Evolutionary conservation across 2,888 invertebrate species (phyloP), one percentile per base, ranked within the genome.

Genomic region (Villa cingulata): DNA sequence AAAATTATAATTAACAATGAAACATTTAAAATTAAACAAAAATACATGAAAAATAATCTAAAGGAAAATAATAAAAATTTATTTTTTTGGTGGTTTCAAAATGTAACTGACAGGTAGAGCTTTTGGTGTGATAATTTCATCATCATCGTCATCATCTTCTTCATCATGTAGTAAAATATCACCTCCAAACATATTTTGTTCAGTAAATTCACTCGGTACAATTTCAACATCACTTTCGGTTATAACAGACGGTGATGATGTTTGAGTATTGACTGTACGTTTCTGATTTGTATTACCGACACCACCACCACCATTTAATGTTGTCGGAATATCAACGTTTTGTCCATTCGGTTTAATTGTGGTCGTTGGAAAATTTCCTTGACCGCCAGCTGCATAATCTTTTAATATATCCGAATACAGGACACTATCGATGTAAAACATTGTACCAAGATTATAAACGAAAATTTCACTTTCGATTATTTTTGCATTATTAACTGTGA

Each of bases 401-500:
- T 61, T 61, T 27, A 68, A 55, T 48, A 68, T 59, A 45, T 69
- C 66, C 17, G 70, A 66, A 59, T 75, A 77, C 9, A 78, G 63
- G 48, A 78, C 72, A 55, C 74, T 73, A 57, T 78, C 75, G 49
- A 78, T 71, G 58, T 74, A 77, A 62, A 75, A 78, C 76, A 78
- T 77, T 49, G 77, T 78, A 41, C 78, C 78, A 55, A 78, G 61
- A 60, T 78, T 78, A 62, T 78, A 79, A 37, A 79, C 77, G 58
- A 77, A 78, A 19, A 77, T 72, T 62, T 78, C 77, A 56, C 74
- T 74, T 60, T 78, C 76, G 18, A 75, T 72, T 37, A 78, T 74
- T 54, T 71, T 69, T 15, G 76, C 76, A 52, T 74, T 72, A 57
- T 77, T 77, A 7, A 77, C 70, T 4, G 72, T 66, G 48, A 72